Base-by-base conservation (phyloP, 2,888 invertebrate genomes). In the Epinotia brunnichana region DNA sequence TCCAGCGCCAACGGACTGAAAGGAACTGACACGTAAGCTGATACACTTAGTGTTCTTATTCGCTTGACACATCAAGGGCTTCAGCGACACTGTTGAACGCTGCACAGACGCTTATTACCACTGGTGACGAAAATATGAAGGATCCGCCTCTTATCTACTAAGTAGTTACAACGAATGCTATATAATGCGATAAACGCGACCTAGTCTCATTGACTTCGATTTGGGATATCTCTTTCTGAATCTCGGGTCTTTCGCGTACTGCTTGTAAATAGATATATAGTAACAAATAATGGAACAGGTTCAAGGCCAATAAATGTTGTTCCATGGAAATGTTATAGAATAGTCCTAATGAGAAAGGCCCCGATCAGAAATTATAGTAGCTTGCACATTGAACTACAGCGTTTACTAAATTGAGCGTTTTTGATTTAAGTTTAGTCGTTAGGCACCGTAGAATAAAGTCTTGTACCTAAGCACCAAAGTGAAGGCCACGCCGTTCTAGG, bases 1-100 rank as follows among this genome's bases (percentile, higher is more conserved):
- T 97, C 97, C 89, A 97, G 97, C 74, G 95, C 96, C 78, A 96
- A 96, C 85, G 96, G 96, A 57, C 95, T 95, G 79, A 94, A 88
- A 77, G 88, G 95, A 92, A 95, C 91, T 86, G 93, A 94, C 83
- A 91, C 91, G 93, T 93, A 77, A 83, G 91, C 85, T 68, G 59
- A 71, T 64, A 44, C 56, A n/a, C 66, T 67, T 24, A 35, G 63
- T 59, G 60, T 44, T 2, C 24, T 21, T n/a, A n/a, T 67, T 63
- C 35, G 63, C 63, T 63, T 63, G 51, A 51, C 61, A 44, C 21
- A 0, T 3, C 48, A 51, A 13, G 7, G 13, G 35, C 35, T 35
- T 64, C 13, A 17, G 29, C 17, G 39, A 39, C 29, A 53, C 39
- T 39, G n/a, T 35, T 19, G 19, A n/a, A 17, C 9, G n/a, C 39